Conservation (phyloP, 2,888 invertebrate species). For the Automeris io region DNA sequence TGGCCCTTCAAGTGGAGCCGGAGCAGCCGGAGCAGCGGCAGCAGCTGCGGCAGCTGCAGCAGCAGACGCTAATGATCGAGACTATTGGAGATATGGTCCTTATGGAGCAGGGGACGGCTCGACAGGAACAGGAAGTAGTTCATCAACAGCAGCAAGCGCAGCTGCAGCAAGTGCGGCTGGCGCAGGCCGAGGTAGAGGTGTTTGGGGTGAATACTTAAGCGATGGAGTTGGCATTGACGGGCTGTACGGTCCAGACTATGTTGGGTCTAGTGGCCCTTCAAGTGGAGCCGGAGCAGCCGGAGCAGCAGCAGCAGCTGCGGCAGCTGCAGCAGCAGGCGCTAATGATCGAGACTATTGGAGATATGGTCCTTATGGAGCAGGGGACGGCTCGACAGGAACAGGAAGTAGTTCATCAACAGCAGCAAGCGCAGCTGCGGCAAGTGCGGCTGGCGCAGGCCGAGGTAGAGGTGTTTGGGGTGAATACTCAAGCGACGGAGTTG, state of each 20-base stretch:
- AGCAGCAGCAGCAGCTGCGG: conserved; percentile 8
- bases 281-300: conserved; percentile 2
- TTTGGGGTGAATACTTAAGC: too few species aligned
- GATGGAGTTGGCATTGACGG: background rate
- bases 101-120: too few species aligned
- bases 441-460: background rate
- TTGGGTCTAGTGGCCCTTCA: conserved; percentile 1
- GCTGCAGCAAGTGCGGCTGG: background rate
- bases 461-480: background rate
- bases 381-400: background rate
- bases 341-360: background rate
- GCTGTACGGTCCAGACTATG: background rate
- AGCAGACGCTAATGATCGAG: too few species aligned
- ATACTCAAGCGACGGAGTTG: background rate
- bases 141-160: background rate
- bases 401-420: background rate
- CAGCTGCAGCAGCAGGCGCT: conserved; percentile 4
- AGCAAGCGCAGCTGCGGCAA: background rate
- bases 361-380: conserved; percentile 6
- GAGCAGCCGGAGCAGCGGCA: too few species aligned
- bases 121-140: too few species aligned
- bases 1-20: background rate
- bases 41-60: background rate
- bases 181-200: background rate
- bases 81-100: too few species aligned